These are phyloP conservation scores for Idaea biselata DNA, from an alignment of 2,888 invertebrate species.

Conservation along the genomic window DNA sequence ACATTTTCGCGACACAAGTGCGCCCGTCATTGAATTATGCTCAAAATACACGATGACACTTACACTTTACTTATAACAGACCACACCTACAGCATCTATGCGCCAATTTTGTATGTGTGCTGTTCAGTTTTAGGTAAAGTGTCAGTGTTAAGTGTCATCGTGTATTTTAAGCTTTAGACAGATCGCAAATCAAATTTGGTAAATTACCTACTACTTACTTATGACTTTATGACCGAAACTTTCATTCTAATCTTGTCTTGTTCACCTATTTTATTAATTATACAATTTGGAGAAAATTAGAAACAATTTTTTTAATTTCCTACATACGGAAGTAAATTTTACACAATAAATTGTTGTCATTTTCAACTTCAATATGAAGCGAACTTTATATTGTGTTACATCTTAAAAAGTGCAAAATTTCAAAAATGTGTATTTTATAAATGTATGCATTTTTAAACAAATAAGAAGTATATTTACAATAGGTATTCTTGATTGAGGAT, in stretches of 20 bases:
- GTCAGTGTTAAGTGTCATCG: too few species aligned
- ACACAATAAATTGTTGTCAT: neutral
- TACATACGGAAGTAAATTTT: neutral
- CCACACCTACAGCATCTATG: too few species aligned
- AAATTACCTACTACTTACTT: neutral
- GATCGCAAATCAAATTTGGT: neutral
- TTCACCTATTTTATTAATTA: neutral
- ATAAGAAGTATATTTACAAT: conserved; percentile 31
- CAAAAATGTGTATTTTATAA: conserved; percentile 11
- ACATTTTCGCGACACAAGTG: conserved; percentile 17
- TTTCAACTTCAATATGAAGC: conserved; percentile 22
- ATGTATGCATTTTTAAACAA: conserved; percentile 8
- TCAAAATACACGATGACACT: too few species aligned
- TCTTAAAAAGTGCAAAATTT: conserved; percentile 12
- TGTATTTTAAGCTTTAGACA: too few species aligned
- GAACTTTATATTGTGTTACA: conserved; percentile 10
- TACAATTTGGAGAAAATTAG: neutral
- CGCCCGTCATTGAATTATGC: neutral
- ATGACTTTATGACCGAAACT: neutral
- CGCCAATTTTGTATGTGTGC: too few species aligned
- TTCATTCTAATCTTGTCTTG: neutral
- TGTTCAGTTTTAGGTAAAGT: too few species aligned
- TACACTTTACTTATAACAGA: too few species aligned
- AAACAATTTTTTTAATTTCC: neutral
- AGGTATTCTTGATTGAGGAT: conserved; percentile 27